phyloP scores from a whole-genome alignment of 2,797 vertebrate species.

The Triplophysa bombifrons region DNA sequence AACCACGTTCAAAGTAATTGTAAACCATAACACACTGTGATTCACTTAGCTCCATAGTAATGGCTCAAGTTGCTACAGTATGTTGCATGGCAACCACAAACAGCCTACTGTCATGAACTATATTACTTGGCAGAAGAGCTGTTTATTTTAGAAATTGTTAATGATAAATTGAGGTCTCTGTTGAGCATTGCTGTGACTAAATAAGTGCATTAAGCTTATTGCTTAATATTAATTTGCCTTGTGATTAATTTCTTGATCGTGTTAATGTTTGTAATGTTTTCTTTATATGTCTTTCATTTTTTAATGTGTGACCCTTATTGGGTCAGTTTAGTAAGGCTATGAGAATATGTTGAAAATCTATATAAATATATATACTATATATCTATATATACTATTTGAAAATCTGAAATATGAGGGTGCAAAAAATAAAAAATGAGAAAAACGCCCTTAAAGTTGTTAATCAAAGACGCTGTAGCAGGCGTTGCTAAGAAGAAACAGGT shows the following conservation, averaged over 20 bases:
- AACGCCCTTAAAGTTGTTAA: too few species aligned
- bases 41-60: neutral
- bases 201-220: neutral
- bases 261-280: constrained; percentile 31
- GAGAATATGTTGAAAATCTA: too few species aligned
- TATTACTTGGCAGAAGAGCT: neutral
- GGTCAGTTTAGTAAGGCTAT: too few species aligned
- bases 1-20: neutral
- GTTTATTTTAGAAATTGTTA: neutral
- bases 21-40: neutral
- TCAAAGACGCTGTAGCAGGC: too few species aligned
- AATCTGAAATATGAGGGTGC: too few species aligned
- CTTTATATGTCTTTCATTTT: constrained; percentile 10
- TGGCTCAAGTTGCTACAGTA: neutral
- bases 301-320: too few species aligned
- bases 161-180: neutral
- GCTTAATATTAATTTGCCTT: constrained; percentile 29
- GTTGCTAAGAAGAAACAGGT: too few species aligned
- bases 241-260: neutral
- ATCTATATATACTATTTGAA: too few species aligned
- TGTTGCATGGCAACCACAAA: too few species aligned
- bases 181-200: neutral
- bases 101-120: neutral
- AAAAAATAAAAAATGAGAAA: too few species aligned
- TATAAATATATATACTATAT: too few species aligned